Conservation (phyloP, 2,888 invertebrate genomes). For the Noctuana brunneofusca region DNA sequence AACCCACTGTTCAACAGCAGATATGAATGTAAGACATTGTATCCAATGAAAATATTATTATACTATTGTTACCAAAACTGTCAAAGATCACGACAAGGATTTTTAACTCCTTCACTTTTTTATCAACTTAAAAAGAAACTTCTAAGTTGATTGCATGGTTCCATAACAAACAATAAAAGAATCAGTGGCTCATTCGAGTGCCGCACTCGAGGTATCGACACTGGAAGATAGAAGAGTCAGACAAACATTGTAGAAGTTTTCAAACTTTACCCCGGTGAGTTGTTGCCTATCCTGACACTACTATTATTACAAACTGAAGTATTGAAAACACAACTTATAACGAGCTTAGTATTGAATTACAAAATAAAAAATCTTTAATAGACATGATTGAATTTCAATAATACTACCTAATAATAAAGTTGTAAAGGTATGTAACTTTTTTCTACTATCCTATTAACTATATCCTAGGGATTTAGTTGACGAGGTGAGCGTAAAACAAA, state of each 20-base stretch:
- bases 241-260: slow-evolving; percentile 64
- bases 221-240: slow-evolving; percentile 63
- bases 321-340: slow-evolving; percentile 58
- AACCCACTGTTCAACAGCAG: neutral
- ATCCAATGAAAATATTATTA: too few species aligned
- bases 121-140: neutral
- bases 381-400: neutral
- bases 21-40: too few species aligned
- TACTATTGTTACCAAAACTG: too few species aligned
- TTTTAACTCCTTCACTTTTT: too few species aligned
- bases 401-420: too few species aligned
- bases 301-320: slow-evolving; percentile 69
- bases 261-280: slow-evolving; percentile 51
- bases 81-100: too few species aligned
- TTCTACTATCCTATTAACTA: neutral
- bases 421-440: neutral
- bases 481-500: slow-evolving; percentile 10
- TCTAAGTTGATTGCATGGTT: slow-evolving; percentile 54
- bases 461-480: too few species aligned
- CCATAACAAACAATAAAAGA: slow-evolving; percentile 71
- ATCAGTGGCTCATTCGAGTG: slow-evolving; percentile 57
- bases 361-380: slow-evolving; percentile 36
- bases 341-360: slow-evolving; percentile 56
- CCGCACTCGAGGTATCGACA: slow-evolving; percentile 53
- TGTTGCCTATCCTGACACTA: slow-evolving; percentile 56